Evolutionary conservation across 1,140 invertebrate genomes (phyloP), one percentile per base, ranked within the genome.

Genomic region (Geopemphigus sp.): DNA sequence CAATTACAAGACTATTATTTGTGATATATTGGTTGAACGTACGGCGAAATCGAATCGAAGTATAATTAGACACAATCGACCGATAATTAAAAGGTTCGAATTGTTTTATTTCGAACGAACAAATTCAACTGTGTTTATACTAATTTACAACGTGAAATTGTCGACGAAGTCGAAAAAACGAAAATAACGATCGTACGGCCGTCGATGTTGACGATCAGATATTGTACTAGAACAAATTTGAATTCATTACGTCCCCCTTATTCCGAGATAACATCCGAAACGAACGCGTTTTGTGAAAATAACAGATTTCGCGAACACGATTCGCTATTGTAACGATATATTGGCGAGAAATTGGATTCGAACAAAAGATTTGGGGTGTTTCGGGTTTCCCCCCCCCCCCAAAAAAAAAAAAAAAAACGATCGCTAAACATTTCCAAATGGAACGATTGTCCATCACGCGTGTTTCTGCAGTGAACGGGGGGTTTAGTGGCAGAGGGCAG

Each of bases 361-460:
- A 68, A 66, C 24, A 68, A 45, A 68, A 68, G 66, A 50, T 68
- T 68, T 68, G 50, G 66, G 66, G 66, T 26, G 66, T 68, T 59
- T 50, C 15, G n/a, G 12, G 19, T 14, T 11, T 8, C 45, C 17
- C 66, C 12, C 66, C 10, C 19, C 5, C 11, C 6, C 14, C 0
- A 0, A 11, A 22, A 39, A 45, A 1, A 17, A 14, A 47, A 66
- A 47, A 50, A 68, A 68, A 68, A 68, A 68, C 50, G 66, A 68
- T 68, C 50, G 66, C 66, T 68, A 68, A 68, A 68, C 66, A 68
- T 68, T 50, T 68, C 45, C 47, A 50, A 68, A 68, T 26, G 15
- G 39, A 50, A 68, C 66, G 14, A 68, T 68, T 68, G 66, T 68
- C 45, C 26, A 15, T 68, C 45, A 68, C 66, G 50, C 45, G 47